phyloP scores from a whole-genome alignment of 2,113 vertebrate genomes.

The Gymnobelideus leadbeateri region DNA sequence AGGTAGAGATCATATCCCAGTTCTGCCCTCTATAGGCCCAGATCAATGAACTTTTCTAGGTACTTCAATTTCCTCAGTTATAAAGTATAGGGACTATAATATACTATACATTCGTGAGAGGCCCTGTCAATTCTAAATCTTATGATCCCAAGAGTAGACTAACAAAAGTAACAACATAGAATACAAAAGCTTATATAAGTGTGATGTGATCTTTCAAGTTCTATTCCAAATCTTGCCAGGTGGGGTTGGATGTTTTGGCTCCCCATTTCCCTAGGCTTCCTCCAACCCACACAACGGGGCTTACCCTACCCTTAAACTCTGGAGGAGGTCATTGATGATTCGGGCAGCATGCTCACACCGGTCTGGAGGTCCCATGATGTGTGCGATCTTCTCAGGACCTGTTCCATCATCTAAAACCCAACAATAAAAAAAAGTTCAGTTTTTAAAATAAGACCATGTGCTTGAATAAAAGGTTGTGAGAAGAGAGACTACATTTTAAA shows the following conservation, averaged over 20 bases:
- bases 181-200: neutral
- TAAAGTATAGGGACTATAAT: neutral
- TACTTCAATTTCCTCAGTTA: neutral
- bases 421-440: neutral
- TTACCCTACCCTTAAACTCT: constrained; percentile 89
- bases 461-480: neutral
- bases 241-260: neutral
- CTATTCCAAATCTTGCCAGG: neutral
- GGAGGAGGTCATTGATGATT: constrained; percentile 93
- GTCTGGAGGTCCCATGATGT: constrained; percentile 95
- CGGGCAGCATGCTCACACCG: constrained; percentile 93
- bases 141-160: neutral
- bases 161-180: neutral
- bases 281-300: neutral
- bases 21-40: neutral
- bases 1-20: neutral
- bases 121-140: neutral
- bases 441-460: constrained; percentile 1
- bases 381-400: constrained; percentile 93
- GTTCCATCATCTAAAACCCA: constrained; percentile 89
- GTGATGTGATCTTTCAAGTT: neutral
- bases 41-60: neutral
- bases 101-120: neutral
- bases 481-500: neutral
- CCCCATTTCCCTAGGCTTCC: constrained; percentile 55